Conservation (phyloP, 2,797 vertebrate genomes). For the Pipistrellus nathusii region DNA sequence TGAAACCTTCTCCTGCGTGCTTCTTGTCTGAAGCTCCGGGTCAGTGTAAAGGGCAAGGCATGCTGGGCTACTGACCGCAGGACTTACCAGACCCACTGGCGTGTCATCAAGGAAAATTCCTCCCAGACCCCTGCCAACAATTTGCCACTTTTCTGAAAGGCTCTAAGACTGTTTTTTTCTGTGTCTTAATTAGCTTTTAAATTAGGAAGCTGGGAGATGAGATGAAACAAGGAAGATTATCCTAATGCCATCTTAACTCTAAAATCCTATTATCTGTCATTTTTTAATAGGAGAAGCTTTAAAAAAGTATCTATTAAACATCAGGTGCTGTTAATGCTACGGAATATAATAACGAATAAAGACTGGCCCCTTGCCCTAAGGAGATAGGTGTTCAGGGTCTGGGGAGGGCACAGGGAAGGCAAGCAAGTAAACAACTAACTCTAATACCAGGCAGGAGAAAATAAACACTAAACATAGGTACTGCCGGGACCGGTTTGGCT, state of each 20-base stretch:
- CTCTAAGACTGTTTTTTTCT: neutral
- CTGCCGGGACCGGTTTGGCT: too few species aligned
- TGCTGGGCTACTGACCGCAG: fast-evolving
- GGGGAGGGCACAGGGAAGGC: neutral
- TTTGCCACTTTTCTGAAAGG: neutral
- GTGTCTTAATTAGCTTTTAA: slow-evolving; percentile 23
- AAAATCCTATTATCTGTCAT: neutral
- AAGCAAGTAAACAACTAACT: neutral
- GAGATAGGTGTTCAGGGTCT: neutral
- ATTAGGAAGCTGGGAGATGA: neutral
- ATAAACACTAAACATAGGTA: neutral
- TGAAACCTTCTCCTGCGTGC: neutral
- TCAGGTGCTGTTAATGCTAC: neutral
- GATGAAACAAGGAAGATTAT: neutral
- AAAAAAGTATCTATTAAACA: neutral
- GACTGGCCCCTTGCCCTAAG: neutral
- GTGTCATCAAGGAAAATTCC: neutral
- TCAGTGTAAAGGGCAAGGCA: neutral
- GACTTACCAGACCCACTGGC: neutral
- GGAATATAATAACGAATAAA: neutral
- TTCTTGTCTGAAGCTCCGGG: neutral
- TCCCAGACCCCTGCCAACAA: neutral
- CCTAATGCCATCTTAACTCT: neutral
- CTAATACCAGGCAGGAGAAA: neutral
- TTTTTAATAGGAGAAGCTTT: neutral